Conservation (phyloP, 2,797 vertebrate genomes). For the Pachyuromys duprasi region DNA sequence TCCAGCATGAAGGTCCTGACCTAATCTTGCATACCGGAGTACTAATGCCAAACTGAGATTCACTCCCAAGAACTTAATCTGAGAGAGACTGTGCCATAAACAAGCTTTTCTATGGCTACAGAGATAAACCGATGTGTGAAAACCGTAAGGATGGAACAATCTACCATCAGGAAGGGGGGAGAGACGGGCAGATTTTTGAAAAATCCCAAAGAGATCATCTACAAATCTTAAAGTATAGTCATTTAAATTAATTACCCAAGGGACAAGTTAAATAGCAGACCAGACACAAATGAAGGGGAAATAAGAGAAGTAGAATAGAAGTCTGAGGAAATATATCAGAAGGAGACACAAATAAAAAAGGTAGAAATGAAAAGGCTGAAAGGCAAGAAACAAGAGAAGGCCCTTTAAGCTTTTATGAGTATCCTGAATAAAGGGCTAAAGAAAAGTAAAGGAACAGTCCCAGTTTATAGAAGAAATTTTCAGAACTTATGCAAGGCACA, state of each 20-base stretch:
- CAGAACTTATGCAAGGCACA: not conserved
- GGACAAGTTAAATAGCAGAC: conserved; percentile 26
- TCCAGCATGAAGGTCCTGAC: not conserved
- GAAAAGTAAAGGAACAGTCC: not conserved
- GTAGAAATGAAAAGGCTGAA: not conserved
- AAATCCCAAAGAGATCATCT: conserved; percentile 17
- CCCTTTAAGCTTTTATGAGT: not conserved
- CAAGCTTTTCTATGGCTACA: not conserved
- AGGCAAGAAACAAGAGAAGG: not conserved
- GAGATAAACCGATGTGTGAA: not conserved
- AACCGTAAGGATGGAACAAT: not conserved
- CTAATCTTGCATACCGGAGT: not conserved
- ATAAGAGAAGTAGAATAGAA: conserved; percentile 18
- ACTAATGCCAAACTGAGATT: not conserved
- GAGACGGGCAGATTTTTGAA: not conserved
- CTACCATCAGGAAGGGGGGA: not conserved
- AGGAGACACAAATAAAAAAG: not conserved
- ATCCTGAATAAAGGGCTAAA: not conserved
- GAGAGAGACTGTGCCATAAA: not conserved
- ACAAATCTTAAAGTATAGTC: not conserved
- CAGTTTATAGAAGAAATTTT: not conserved
- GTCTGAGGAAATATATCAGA: not conserved
- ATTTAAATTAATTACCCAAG: conserved; percentile 23
- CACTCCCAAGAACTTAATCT: not conserved
- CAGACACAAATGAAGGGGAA: conserved; percentile 40